A percentile compares a stretch with the other conserved stretches of the same genome.
Conservation (phyloP, 2,888 invertebrate genomes). For the Dexiosoma caninum region DNA sequence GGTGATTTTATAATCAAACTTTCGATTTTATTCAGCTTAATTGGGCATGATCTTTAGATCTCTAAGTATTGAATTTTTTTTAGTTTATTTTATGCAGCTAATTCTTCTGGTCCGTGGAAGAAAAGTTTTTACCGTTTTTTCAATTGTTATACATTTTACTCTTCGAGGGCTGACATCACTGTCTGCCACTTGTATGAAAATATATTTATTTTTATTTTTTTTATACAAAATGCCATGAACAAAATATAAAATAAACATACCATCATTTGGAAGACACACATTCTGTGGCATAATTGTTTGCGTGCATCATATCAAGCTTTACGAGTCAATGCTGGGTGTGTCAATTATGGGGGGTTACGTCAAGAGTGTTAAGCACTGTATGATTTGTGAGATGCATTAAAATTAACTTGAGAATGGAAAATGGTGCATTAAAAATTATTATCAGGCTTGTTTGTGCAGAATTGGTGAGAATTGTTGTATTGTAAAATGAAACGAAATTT, state of each 20-base stretch:
- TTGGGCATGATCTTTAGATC: too few species aligned
- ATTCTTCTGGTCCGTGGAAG: too few species aligned
- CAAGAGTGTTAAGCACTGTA: slow-evolving; percentile 42
- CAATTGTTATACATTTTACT: too few species aligned
- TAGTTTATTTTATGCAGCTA: too few species aligned
- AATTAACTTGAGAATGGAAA: slow-evolving; percentile 5
- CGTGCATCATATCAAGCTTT: not conserved
- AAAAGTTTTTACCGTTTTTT: too few species aligned
- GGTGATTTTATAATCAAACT: too few species aligned
- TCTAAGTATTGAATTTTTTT: too few species aligned
- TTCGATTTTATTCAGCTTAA: too few species aligned
- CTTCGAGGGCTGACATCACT: not conserved
- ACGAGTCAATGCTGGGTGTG: slow-evolving; percentile 17
- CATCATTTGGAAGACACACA: not conserved
- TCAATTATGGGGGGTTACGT: slow-evolving; percentile 39
- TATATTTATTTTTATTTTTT: too few species aligned
- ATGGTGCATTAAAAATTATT: slow-evolving; percentile 31
- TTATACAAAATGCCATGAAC: not conserved
- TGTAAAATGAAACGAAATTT: not conserved
- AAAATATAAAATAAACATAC: not conserved
- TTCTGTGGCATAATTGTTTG: too few species aligned
- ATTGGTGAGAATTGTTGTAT: slow-evolving; percentile 5
- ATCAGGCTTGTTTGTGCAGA: not conserved
- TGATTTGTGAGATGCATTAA: slow-evolving; percentile 45
- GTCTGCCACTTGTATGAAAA: not conserved